Evolutionary conservation across 2,888 invertebrate genomes (phyloP), one percentile per base, ranked within the genome.

Genomic region (Hybos culiciformis): DNA sequence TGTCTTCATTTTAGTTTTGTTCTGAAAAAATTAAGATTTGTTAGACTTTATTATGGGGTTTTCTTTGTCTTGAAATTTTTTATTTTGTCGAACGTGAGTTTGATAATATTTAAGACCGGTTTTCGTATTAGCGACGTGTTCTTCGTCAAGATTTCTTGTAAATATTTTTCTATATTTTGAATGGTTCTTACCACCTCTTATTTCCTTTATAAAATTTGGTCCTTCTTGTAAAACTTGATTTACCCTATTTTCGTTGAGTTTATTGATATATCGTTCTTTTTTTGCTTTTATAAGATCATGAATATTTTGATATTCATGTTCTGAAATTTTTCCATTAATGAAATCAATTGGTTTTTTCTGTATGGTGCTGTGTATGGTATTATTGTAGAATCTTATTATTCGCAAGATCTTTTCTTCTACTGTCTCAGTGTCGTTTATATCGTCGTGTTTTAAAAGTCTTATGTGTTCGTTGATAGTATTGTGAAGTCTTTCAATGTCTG

Each of bases 371-470:
- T n/a, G n/a, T n/a, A n/a, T 45, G 29, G 50, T 48, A 9, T 49
- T 49, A 18, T 53, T 52, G 15, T 50, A 51, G 31, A 48, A 49
- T n/a, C 39, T 41, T 43, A 51, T 48, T 14, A 48, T 50, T 38
- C 42, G 46, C 7, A 37, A 18, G 7, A 52, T 47, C 42, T 51
- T 52, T 29, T 29, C 5, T 29, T 4, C 29, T 6, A 29, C 29
- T 6, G 29, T 5, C 12, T 29, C 29, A n/a, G 11, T 29, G 9
- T 9, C 9, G 12, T 6, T 29, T 11, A 11, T 11, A n/a, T 29
- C 29, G 29, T 29, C 29, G n/a, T 29, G 29, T 29, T n/a, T 29
- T 29, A 29, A 29, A 29, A 29, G 5, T 29, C 29, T 5, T 29
- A 29, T 29, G 29, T 29, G 29, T 29, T 29, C 29, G 29, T 29